Evolutionary conservation across 2,797 vertebrate species (phyloP).

Genomic region (Mormyrops boulengeri): DNA sequence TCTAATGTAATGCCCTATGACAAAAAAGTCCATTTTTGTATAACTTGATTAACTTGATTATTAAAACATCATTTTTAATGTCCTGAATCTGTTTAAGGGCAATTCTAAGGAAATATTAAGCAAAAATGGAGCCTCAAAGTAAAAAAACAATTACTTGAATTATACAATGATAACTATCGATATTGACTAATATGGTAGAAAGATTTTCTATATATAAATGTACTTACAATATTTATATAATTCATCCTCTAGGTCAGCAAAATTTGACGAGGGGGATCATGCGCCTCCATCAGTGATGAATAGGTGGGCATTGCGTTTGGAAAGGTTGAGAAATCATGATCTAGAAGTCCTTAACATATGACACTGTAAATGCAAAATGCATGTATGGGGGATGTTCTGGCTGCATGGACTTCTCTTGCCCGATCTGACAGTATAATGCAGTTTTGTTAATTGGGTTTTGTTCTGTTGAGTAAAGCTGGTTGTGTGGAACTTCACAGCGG

Average conservation of each 20-base stretch:
- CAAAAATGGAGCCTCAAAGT: background rate
- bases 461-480: background rate
- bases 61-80: background rate
- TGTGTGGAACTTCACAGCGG: background rate
- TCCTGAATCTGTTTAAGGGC: background rate
- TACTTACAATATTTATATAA: background rate
- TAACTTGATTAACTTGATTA: background rate
- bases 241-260: background rate
- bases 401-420: background rate
- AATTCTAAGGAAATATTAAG: background rate
- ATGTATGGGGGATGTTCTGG: background rate
- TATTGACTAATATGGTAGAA: background rate
- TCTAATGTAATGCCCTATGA: background rate
- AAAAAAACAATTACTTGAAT: background rate
- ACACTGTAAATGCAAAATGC: background rate
- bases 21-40: background rate
- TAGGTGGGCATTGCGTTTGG: background rate
- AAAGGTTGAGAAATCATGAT: background rate
- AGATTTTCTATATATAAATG: background rate
- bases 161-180: background rate
- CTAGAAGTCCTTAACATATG: background rate
- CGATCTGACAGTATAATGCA: background rate
- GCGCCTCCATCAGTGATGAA: background rate
- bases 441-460: background rate
- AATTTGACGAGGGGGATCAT: background rate